Evolutionary conservation across 2,797 vertebrate genomes (phyloP), one percentile per base, ranked within the genome.

Genomic region (Spondyliosoma cantharus): DNA sequence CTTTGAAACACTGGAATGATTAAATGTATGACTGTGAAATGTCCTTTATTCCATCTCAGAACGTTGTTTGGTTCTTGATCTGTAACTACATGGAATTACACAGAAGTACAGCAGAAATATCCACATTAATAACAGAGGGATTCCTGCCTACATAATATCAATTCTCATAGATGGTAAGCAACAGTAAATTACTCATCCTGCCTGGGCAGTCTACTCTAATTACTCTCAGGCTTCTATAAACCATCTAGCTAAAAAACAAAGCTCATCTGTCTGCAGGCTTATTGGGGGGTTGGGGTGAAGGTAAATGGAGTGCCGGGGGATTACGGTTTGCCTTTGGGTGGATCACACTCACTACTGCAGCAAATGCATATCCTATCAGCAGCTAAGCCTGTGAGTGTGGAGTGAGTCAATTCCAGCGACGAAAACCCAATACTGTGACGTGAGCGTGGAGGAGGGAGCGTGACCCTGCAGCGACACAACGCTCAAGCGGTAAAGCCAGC

Each of bases 231-330:
- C 80, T 53, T 90, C 71, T 58, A 70, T 82, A 71, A 81, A 75
- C 22, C 79, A 88, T 85, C 80, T 6, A 66, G 65, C 78, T 87
- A 80, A 88, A 32, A 92, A 86, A 81, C 73, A 77, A 85, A 89
- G 86, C 88, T 88, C 84, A 86, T 91, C 91, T 90, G 87, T 85
- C 82, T 85, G 62, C 43, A 32, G 81, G 85, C 69, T 88, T 87
- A 90, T 73, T 87, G 66, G 52, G 46, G 53, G 74, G 43, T 56
- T 43, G 74, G 71, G 75, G 67, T 81, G 82, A 75, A 78, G 79
- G 83, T 79, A 82, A 89, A 78, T 85, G 68, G 78, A 80, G 85
- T 90, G 82, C 60, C n/a, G 43, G 77, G n/a, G 72, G 90, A 90
- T 92, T 92, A 90, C 74, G 74, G 77, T 84, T 77, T 52, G 80